Evolutionary conservation across 2,113 vertebrate genomes (phyloP), one percentile per base, ranked within the genome.

Genomic region (Limanda limanda): DNA sequence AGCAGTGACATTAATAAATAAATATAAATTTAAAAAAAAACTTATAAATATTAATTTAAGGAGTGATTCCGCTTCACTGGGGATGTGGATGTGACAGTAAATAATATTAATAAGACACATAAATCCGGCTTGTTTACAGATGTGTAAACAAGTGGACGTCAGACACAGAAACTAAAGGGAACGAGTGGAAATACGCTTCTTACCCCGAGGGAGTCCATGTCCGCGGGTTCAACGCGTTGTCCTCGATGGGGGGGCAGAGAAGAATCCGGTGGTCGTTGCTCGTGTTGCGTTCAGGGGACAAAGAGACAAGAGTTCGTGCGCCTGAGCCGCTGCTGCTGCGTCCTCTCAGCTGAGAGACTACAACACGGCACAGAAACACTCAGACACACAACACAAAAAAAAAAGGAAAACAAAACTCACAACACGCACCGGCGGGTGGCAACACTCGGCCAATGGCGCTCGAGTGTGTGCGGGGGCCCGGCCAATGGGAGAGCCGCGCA

Each of bases 301-400:
- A 94, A 94, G 90, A 84, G 81, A 79, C 86, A 1, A 77, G 65
- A 84, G 61, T 82, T 84, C 72, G 88, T 90, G 85, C 76, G 86
- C 81, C 85, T 89, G 85, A 90, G 88, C 90, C 86, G 81, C 90
- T 91, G 86, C 86, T 91, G 86, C 86, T 77, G 82, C 87, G 86
- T 87, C 83, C 86, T 88, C 93, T 94, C 94, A 95, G 95, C 94
- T 95, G 95, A 93, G 94, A 93, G 94, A 89, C 90, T 94, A 94
- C 93, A 93, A 78, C 92, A 54, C 78, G 92, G 1, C 65, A 82
- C 65, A 76, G 1, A 42, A 18, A 4, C 15, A 51, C 15, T 31
- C 31, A 31, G 31, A 31, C 47, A 45, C 76, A 78, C 77, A 82
- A 86, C n/a, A n/a, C n/a, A n/a, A 31, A 84, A 90, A 78, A 3